Evolutionary conservation across 2,113 vertebrate species (phyloP), one percentile per base, ranked within the genome.

Genomic region (Rhabdornis inornatus): DNA sequence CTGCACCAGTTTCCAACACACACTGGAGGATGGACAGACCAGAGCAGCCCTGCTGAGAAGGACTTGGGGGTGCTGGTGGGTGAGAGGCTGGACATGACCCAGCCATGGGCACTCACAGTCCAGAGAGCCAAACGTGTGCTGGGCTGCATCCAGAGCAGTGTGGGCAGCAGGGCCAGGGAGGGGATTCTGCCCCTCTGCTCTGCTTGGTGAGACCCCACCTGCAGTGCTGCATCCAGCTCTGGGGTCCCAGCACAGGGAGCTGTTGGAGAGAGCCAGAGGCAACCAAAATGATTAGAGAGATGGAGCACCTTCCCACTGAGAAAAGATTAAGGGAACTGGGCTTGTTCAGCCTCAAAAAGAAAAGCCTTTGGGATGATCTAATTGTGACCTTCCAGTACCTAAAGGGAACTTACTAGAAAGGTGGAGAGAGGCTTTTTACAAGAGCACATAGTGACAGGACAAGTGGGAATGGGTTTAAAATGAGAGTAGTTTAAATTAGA

Each of bases 61-160:
- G 14, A 6, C 35, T 13, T 42, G 6, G 4, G 2, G 6, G 0
- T 71, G 21, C 40, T 42, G 40, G 9, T 16, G 30, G 6, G 0
- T 27, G 35, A 49, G 49, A 64, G 25, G 30, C 0, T 56, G 25
- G 35, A 49, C 17, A 18, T 64, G 49, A 27, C 21, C 25, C 30
- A 45, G 11, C 30, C 10, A 21, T 40, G 65, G 1, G 30, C 30
- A 47, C 25, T 49, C 21, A 0, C 25, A 80, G 57, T 49, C 49
- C 66, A 49, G 65, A 55, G 0, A 35, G 4, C 9, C 30, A 76
- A 21, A 57, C 0, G 0, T 31, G 25, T 50, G 19, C 24, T 55
- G 40, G 30, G n/a, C n/a, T 63, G 28, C 56, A 63, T n/a, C 28
- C 49, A 70, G 0, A 87, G 40, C 47, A 78, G 8, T 0, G 3